phyloP scores from a whole-genome alignment of 2,797 vertebrate genomes.

The Alcedo quadribrachys region DNA sequence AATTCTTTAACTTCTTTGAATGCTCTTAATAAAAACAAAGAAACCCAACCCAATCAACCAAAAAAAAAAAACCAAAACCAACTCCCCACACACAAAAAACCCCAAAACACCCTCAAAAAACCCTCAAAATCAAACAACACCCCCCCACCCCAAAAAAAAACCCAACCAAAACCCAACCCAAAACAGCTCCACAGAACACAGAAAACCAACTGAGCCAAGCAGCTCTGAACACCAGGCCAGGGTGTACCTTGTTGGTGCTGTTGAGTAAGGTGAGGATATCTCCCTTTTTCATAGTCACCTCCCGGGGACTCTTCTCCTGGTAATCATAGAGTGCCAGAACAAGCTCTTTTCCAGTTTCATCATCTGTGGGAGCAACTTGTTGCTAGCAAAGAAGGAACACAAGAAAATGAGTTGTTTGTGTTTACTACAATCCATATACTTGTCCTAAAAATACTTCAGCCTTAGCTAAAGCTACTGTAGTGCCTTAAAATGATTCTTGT shows the following conservation, averaged over 20 bases:
- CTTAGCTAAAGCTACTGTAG: background rate
- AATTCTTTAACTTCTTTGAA: background rate
- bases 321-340: slow-evolving; percentile 98
- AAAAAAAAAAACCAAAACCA: no score
- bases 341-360: slow-evolving; percentile 97
- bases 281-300: slow-evolving; percentile 99
- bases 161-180: background rate
- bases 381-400: slow-evolving; percentile 80
- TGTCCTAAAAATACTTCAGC: background rate
- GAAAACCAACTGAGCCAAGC: background rate
- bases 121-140: no score
- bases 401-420: background rate
- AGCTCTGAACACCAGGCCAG: background rate
- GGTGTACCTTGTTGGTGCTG: slow-evolving; percentile 95
- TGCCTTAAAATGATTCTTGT: background rate
- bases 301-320: slow-evolving; percentile 98
- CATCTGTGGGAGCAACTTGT: slow-evolving; percentile 99
- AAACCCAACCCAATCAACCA: no score
- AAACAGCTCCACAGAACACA: background rate
- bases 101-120: no score
- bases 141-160: background rate
- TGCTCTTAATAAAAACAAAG: background rate
- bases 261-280: slow-evolving; percentile 97
- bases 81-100: background rate
- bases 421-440: background rate